Conservation (phyloP, 2,113 vertebrate species). For the Entelurus aequoreus region DNA sequence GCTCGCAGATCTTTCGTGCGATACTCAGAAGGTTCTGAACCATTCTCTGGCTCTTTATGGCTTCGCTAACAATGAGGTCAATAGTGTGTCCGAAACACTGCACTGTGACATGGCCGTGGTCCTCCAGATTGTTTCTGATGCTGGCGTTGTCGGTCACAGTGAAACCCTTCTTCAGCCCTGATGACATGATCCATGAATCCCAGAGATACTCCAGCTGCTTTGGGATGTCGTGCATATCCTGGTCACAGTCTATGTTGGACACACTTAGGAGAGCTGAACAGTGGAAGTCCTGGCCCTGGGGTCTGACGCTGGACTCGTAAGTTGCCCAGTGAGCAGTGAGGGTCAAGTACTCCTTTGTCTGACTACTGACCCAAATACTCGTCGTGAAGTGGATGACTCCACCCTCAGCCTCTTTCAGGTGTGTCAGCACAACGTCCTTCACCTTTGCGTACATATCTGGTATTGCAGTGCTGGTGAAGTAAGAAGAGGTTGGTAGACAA, state of each 20-base stretch:
- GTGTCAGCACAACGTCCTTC: conserved; percentile 82
- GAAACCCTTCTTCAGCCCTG: conserved; percentile 87
- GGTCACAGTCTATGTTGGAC: conserved; percentile 88
- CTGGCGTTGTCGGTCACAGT: conserved; percentile 86
- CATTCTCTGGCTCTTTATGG: conserved; percentile 97
- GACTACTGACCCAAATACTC: conserved; percentile 91
- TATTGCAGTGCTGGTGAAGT: conserved; percentile 93
- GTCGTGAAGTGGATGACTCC: conserved; percentile 92
- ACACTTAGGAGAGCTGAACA: conserved; percentile 90
- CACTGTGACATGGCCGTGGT: conserved; percentile 81
- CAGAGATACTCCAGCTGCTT: conserved; percentile 93
- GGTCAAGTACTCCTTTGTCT: conserved; percentile 91
- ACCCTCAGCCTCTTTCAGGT: conserved; percentile 89
- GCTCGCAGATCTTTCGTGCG: conserved; percentile 92
- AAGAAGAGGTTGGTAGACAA: conserved; percentile 84
- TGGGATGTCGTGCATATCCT: conserved; percentile 82
- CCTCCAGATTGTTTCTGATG: conserved; percentile 82
- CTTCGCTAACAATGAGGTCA: conserved; percentile 88
- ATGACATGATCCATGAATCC: conserved; percentile 90
- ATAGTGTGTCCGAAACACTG: conserved; percentile 92
- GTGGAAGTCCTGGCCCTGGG: conserved; percentile 87
- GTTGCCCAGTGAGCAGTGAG: conserved; percentile 94
- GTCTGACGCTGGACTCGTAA: conserved; percentile 82
- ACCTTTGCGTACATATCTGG: conserved; percentile 94
- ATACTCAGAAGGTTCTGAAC: conserved; percentile 92